phyloP scores from a whole-genome alignment of 2,797 vertebrate species.

The Diplodus sargus region DNA sequence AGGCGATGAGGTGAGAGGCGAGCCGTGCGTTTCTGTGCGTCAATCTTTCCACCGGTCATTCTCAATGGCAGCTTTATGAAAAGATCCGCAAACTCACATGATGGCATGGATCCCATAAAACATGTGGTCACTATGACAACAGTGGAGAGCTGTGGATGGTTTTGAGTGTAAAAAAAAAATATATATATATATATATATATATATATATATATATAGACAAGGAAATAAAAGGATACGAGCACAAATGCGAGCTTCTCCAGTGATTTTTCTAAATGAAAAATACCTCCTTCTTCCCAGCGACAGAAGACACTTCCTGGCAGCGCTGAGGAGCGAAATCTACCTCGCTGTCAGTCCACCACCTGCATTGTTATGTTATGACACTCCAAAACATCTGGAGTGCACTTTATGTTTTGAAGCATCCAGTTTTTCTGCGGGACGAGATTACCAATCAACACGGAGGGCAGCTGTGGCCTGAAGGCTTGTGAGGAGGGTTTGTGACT shows the following conservation, averaged over 20 bases:
- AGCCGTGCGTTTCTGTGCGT: conserved; percentile 4
- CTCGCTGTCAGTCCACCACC: conserved; percentile 71
- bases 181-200: too few relatives aligned
- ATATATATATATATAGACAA: conserved; percentile 2
- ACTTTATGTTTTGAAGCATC: conserved; percentile 69
- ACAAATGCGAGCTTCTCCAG: conserved; percentile 1
- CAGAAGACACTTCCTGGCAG: conserved; percentile 54
- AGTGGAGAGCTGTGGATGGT: not conserved
- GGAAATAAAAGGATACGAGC: conserved; percentile 13
- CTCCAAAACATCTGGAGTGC: conserved; percentile 77
- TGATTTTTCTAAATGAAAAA: conserved; percentile 23
- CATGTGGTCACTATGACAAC: conserved; percentile 38
- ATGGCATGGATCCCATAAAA: conserved; percentile 33
- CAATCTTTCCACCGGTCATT: conserved; percentile 29
- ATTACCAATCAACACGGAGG: conserved; percentile 63
- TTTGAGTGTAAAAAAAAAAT: conserved; percentile 2
- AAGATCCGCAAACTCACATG: conserved; percentile 15
- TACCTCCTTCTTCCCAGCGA: conserved; percentile 9
- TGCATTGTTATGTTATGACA: conserved; percentile 73
- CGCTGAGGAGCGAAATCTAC: conserved; percentile 33
- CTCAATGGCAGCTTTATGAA: conserved; percentile 27
- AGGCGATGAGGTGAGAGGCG: conserved; percentile 37
- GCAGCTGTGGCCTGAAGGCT: conserved; percentile 74
- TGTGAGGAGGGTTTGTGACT: conserved; percentile 58
- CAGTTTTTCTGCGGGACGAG: conserved; percentile 56